Evolutionary conservation across 2,113 vertebrate species (phyloP), one percentile per base, ranked within the genome.

Genomic region (Lynx canadensis): DNA sequence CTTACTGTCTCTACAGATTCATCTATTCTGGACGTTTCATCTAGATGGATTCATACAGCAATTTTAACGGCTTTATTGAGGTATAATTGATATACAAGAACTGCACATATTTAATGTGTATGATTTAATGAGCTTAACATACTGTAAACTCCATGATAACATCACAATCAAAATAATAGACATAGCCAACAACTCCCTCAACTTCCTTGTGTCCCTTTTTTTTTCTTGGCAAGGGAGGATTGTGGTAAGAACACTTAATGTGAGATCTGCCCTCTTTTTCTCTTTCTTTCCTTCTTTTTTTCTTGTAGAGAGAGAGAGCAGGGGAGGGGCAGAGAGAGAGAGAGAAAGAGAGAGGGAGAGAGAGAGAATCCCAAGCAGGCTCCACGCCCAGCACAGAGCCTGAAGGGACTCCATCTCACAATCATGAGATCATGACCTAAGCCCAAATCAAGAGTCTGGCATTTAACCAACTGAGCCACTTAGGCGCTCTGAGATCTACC

Each of bases 111-210:
- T 79, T 95, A 57, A 21, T 84, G 25, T 45, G 60, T 74, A 90
- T n/a, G 45, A 55, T 76, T 95, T 76, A 95, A 45, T 84, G 69
- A 76, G n/a, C n/a, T 90, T 84, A 29, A 76, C n/a, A 19, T 90
- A 76, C 55, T 65, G 57, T 18, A 83, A 84, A 52, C n/a, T 66
- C 71, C 23, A 5, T 95, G 9, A 71, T 29, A 63, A 21, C 25
- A 48, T 45, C 16, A 63, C 38, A 92, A 5, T 63, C 23, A 80
- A 86, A 33, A 18, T 69, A 91, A 79, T 18, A 71, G 52, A 60
- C 33, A 86, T 6, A 33, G 15, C 31, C 19, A 57, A 69, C 31
- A 86, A 36, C 14, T 91, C 23, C 23, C 38, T 86, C 23, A 69
- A 36, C 27, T 65, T n/a, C 33, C 13, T 65, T 89, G 23, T 73